Conservation (phyloP, 2,797 vertebrate species). For the Amazona ochrocephala region DNA sequence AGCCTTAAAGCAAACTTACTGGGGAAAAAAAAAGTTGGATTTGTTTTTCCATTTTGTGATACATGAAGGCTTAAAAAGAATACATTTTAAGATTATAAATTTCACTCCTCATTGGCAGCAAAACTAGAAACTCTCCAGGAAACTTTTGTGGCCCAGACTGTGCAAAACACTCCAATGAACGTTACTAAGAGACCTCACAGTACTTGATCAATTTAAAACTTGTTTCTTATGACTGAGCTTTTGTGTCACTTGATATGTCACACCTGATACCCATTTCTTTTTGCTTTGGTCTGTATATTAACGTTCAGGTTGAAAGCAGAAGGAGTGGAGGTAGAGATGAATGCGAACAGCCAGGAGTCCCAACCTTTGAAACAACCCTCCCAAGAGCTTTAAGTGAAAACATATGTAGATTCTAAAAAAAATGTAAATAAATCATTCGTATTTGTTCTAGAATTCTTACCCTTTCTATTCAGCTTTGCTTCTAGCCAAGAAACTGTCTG, state of each 20-base stretch:
- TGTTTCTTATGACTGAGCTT: constrained; percentile 41
- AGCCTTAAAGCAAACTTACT: not conserved
- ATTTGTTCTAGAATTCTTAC: constrained; percentile 12
- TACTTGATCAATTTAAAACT: constrained; percentile 21
- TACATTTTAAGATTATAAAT: not conserved
- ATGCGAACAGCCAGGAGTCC: constrained; percentile 31
- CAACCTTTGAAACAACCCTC: constrained; percentile 61
- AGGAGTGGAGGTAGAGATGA: constrained; percentile 38
- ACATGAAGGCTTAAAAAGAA: not conserved
- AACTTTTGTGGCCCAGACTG: constrained; percentile 20
- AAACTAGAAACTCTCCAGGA: constrained; percentile 28
- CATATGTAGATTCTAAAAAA: constrained; percentile 36
- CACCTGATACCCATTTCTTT: constrained; percentile 52
- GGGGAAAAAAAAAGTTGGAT: not conserved
- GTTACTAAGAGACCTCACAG: constrained; percentile 15
- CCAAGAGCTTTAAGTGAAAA: constrained; percentile 67
- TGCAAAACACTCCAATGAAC: constrained; percentile 36
- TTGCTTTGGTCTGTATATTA: constrained; percentile 25
- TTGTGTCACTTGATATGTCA: constrained; percentile 56
- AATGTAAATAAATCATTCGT: constrained; percentile 35
- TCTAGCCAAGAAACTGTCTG: constrained; percentile 63
- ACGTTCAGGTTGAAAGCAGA: not conserved
- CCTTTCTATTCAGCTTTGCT: constrained; percentile 57
- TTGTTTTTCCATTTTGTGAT: not conserved
- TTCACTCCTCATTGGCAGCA: constrained; percentile 45